Conservation (phyloP, 2,113 vertebrate genomes). For the Zingel zingel region DNA sequence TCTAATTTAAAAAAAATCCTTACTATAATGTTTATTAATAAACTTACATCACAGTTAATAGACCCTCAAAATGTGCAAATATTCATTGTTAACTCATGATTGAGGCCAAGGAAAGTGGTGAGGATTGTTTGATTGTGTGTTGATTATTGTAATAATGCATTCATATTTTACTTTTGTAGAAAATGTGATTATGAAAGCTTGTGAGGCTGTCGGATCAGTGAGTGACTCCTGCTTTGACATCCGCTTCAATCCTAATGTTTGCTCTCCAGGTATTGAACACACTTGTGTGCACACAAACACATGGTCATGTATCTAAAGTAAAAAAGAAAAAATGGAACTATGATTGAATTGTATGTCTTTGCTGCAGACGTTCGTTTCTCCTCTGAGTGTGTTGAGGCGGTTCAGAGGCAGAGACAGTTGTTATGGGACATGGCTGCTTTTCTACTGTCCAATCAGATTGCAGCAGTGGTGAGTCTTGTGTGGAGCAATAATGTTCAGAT, state of each 20-base stretch:
- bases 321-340: neutral
- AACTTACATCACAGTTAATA: neutral
- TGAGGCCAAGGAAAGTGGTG: neutral
- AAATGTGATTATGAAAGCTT: conserved; percentile 87
- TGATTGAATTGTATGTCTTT: conserved; percentile 14
- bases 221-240: conserved; percentile 91
- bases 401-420: conserved; percentile 90
- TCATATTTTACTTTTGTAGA: conserved; percentile 51
- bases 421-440: conserved; percentile 93
- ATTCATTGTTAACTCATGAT: neutral
- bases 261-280: conserved; percentile 88
- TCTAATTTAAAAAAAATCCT: no score
- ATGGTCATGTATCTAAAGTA: neutral
- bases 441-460: conserved; percentile 92
- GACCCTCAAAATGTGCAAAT: neutral
- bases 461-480: conserved; percentile 88
- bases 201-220: conserved; percentile 89
- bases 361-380: conserved; percentile 90
- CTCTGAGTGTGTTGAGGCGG: conserved; percentile 86
- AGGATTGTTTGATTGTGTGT: neutral
- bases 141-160: neutral
- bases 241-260: conserved; percentile 95
- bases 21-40: no score
- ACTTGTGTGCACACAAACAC: neutral
- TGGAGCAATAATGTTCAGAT: neutral